Evolutionary conservation across 2,797 vertebrate species (phyloP), one percentile per base, ranked within the genome.

Genomic region (Todus mexicanus): DNA sequence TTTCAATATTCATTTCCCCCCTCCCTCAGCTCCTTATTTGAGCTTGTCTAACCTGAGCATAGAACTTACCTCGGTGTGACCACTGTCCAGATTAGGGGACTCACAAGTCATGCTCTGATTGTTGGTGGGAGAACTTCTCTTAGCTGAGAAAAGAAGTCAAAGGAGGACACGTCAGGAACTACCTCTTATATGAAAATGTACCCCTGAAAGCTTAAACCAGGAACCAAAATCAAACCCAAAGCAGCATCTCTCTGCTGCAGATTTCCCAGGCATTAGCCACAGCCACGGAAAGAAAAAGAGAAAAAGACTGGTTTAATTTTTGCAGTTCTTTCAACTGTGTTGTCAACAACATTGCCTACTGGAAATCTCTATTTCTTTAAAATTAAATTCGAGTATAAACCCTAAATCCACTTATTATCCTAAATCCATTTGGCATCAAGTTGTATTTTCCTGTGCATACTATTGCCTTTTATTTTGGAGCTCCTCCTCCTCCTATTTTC

Each of bases 51-150:
- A 56, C 3, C 21, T 51, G 11, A 54, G 50, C 31, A 37, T 1
- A 74, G 65, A 75, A 87, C 63, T 93, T 87, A 98, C 98, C 96
- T 98, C 97, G 3, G 59, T 90, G 20, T 20, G 96, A 19, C 78
- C 89, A 38, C 94, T 85, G 85, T 98, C 98, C 42, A 98, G 98
- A 96, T 99, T 99, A 57, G 98, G 98, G 64, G 98, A 98, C 92
- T 98, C 98, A 97, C 98, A 98, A 80, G 98, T 97, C 92, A 98
- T 96, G 15, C 97, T 98, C 96, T 98, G 98, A 95, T 98, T 99
- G 95, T 98, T 99, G 87, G 98, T 97, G 42, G 98, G 98, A 97
- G 99, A 99, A 97, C 98, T 99, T 97, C 99, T 98, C 96, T 99
- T 99, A 60, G 99, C 99, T 99, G 97, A 79, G 27, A 71, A 92